Base-by-base conservation (phyloP, 2,797 vertebrate genomes). In the Galaxias olidus region DNA sequence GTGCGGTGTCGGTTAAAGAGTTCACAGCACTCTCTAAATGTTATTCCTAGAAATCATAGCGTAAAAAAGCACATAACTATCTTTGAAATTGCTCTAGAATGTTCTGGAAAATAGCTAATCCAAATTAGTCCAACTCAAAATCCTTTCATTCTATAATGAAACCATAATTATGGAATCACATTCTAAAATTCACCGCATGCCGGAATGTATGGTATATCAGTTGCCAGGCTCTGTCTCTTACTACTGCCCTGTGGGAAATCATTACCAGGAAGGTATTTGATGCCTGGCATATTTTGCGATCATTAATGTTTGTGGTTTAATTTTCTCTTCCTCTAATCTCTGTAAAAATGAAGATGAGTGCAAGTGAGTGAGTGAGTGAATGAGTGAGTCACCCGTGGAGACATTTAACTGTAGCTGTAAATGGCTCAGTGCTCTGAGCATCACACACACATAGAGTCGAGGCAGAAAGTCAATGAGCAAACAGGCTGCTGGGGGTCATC, bases 251-350 rank as follows among this genome's bases (percentile, higher is more conserved):
- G 71, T 59, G 78, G 81, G 67, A 77, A 61, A 78, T 85, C 80
- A 82, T 82, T 84, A 84, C 68, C 66, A 66, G 75, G 75, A 75
- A 49, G 71, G 51, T 62, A 75, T 75, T 62, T 79, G 71, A 80
- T 77, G 76, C 78, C 73, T 72, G 77, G 72, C 56, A 42, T 51
- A 67, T 80, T 65, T 66, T 30, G 45, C 58, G 41, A 59, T 77
- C 78, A 83, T 83, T 79, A 75, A 84, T 82, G 84, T 69, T 66
- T 78, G 52, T 81, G 50, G 57, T 81, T 72, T 77, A 62, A 50
- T 63, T 72, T 68, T 68, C 69, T 69, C 70, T 70, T 76, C 68
- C 69, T 77, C 84, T 86, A 85, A 85, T 84, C 65, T 77, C 69
- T 76, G 73, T 77, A 76, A 84, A 76, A 82, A 82, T 84, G 84